phyloP scores from a whole-genome alignment of 2,888 invertebrate genomes.

The Agrenia bidenticulata region DNA sequence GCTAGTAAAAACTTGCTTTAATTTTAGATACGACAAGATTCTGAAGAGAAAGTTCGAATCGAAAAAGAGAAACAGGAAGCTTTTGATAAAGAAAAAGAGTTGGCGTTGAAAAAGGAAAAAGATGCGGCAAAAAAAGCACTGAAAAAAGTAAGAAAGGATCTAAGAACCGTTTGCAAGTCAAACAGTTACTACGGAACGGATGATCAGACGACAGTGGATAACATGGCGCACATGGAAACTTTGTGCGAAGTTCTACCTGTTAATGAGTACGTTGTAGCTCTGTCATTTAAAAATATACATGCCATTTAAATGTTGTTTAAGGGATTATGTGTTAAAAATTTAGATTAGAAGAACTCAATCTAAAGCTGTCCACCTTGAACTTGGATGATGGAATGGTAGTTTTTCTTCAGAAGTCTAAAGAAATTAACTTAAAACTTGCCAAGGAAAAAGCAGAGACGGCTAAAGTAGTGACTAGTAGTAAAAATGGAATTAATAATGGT shows the following conservation, averaged over 20 bases:
- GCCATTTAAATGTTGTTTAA: too few species aligned
- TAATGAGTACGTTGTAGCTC: slow-evolving; percentile 52
- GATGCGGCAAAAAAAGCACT: slow-evolving; percentile 81
- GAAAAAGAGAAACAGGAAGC: slow-evolving; percentile 77
- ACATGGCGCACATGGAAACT: slow-evolving; percentile 90
- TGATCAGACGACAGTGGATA: slow-evolving; percentile 71
- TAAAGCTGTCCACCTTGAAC: slow-evolving; percentile 53
- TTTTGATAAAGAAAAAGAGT: slow-evolving; percentile 77
- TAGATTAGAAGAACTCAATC: slow-evolving; percentile 55
- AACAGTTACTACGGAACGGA: slow-evolving; percentile 75
- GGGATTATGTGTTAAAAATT: too few species aligned
- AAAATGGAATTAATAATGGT: slow-evolving; percentile 57
- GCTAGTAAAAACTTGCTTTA: neutral
- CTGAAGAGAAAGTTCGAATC: slow-evolving; percentile 61
- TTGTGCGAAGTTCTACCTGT: slow-evolving; percentile 74
- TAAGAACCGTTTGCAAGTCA: slow-evolving; percentile 76
- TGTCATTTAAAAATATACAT: too few species aligned
- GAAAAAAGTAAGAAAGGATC: slow-evolving; percentile 80
- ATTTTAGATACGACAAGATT: slow-evolving; percentile 62
- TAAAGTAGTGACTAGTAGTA: slow-evolving; percentile 55
- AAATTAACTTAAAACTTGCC: slow-evolving; percentile 74
- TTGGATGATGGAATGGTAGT: slow-evolving; percentile 64
- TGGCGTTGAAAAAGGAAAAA: slow-evolving; percentile 78
- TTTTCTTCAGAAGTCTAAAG: slow-evolving; percentile 68
- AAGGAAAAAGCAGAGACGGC: slow-evolving; percentile 58